These are phyloP conservation scores for Zaprionus africanus DNA, from an alignment of 1,140 invertebrate species.

Conservation along the genomic window DNA sequence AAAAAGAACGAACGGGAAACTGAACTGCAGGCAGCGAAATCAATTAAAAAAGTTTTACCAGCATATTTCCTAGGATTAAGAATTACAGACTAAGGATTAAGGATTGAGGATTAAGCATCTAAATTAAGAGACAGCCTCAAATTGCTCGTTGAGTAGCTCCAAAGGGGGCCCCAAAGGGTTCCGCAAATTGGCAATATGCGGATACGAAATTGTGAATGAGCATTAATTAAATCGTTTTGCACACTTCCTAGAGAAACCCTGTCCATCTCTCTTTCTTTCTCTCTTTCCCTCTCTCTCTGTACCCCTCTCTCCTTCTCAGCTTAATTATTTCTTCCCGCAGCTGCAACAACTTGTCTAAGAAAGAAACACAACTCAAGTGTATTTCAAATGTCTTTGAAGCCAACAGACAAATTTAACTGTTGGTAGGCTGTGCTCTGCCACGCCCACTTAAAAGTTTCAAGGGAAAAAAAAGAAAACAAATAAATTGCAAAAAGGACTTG, in stretches of 20 bases:
- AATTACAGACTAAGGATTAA: conserved; percentile 2
- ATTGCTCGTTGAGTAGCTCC: conserved; percentile 18
- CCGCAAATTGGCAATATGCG: conserved; percentile 42
- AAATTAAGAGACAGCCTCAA: conserved; percentile 51
- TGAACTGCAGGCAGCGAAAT: conserved; percentile 53
- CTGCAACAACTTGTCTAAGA: neutral
- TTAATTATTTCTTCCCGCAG: neutral
- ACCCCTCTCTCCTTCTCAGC: neutral
- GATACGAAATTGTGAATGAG: conserved; percentile 33
- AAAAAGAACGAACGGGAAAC: conserved; percentile 17
- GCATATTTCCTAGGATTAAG: conserved; percentile 34
- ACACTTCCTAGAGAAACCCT: conserved; percentile 13
- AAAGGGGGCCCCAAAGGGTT: conserved; percentile 16
- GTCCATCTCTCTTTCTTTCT: neutral
- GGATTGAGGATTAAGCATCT: conserved; percentile 67
- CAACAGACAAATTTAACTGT: conserved; percentile 13
- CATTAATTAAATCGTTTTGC: conserved; percentile 70
- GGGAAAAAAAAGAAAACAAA: conserved; percentile 14
- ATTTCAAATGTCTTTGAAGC: conserved; percentile 47
- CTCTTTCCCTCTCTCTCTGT: neutral
- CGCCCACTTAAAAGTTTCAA: conserved; percentile 35
- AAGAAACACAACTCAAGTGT: conserved; percentile 33
- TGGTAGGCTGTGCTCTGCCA: conserved; percentile 11
- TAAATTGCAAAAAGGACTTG: conserved; percentile 1
- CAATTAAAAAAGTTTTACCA: conserved; percentile 74